phyloP scores from a whole-genome alignment of 2,113 vertebrate genomes.

The Lasiurus borealis region DNA sequence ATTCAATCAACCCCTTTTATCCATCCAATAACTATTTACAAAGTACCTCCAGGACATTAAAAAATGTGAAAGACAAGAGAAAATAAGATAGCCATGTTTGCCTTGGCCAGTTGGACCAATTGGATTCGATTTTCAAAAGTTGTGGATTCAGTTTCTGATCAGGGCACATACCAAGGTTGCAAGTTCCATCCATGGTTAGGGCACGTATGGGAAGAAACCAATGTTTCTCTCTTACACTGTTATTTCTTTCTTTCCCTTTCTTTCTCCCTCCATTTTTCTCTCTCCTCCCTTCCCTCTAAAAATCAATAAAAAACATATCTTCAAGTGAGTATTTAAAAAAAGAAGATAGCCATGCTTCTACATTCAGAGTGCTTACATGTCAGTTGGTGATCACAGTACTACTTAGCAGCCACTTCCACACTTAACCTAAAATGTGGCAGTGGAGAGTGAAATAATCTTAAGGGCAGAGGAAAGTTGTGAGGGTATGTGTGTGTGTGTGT shows the following conservation, averaged over 20 bases:
- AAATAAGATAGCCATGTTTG: not conserved
- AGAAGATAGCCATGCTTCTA: not conserved
- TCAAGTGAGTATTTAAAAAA: not conserved
- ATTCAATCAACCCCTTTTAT: not conserved
- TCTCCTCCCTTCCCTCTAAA: not conserved
- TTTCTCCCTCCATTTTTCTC: not conserved
- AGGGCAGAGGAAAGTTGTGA: not conserved
- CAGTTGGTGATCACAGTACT: not conserved
- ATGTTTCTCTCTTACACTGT: not conserved
- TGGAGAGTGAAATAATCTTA: not conserved
- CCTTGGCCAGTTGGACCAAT: not conserved
- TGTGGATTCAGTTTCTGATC: not conserved
- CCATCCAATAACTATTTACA: not conserved
- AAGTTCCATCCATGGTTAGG: not conserved
- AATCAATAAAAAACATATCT: not conserved
- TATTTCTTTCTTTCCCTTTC: not conserved
- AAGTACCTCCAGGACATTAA: not conserved
- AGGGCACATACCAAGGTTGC: not conserved
- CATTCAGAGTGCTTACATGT: not conserved
- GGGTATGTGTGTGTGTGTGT: no score
- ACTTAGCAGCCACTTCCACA: conserved; percentile 13
- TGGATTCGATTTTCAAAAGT: not conserved
- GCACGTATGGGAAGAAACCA: not conserved
- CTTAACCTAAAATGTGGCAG: not conserved
- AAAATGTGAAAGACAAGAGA: not conserved